These are phyloP conservation scores for Rhabdornis inornatus DNA, from an alignment of 2,113 vertebrate genomes.

Conservation along the genomic window DNA sequence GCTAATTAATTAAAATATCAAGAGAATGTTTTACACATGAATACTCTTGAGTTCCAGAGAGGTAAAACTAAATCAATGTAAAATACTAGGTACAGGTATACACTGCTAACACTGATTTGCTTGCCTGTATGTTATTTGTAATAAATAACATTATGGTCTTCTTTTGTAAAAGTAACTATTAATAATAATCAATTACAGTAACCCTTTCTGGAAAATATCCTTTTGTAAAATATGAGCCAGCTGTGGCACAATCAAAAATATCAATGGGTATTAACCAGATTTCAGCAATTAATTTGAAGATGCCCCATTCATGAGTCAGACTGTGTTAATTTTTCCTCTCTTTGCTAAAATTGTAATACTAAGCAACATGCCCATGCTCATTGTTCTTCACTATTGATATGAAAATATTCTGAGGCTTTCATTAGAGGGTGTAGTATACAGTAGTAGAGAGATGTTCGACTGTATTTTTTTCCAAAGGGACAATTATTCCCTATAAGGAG, in stretches of 20 bases:
- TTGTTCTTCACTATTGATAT: neutral
- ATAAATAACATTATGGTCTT: neutral
- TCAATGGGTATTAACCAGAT: neutral
- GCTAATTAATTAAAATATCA: slow-evolving; percentile 3
- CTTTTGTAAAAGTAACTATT: neutral
- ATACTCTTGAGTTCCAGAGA: neutral
- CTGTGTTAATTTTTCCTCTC: neutral
- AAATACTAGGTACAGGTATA: neutral
- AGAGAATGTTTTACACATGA: neutral
- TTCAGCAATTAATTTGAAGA: neutral
- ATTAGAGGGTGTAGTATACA: neutral
- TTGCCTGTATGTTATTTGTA: neutral
- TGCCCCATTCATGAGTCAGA: neutral
- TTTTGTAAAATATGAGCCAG: neutral
- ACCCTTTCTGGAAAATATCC: neutral
- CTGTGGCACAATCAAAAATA: neutral
- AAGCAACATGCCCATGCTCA: neutral
- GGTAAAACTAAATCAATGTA: neutral
- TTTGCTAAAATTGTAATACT: neutral
- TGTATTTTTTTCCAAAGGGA: neutral
- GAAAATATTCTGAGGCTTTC: neutral
- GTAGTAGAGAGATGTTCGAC: neutral
- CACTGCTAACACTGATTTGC: neutral
- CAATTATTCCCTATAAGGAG: neutral
- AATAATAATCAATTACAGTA: neutral